These are phyloP conservation scores for Sarcophaga subvicina DNA, from an alignment of 2,888 invertebrate species.

Conservation along the genomic window DNA sequence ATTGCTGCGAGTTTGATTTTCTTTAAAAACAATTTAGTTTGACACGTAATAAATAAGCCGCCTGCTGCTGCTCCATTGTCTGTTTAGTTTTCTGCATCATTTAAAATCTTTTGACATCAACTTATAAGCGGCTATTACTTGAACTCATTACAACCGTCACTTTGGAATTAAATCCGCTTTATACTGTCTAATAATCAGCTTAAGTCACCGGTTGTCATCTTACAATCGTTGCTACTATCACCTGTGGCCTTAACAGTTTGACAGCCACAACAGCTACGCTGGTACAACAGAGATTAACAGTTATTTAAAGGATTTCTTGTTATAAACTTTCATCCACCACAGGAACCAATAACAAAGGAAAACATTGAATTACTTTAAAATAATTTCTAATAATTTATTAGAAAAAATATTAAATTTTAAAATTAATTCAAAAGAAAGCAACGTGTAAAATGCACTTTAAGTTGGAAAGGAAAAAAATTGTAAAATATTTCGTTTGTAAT, in stretches of 20 bases:
- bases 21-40: no score
- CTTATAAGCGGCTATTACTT: not conserved
- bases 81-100: no score
- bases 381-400: not conserved
- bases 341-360: not conserved
- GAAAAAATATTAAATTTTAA: no score
- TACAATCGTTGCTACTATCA: slow-evolving; percentile 27
- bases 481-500: no score
- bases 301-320: slow-evolving; percentile 4
- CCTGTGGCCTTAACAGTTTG: slow-evolving; percentile 30
- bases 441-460: no score
- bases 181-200: slow-evolving; percentile 37
- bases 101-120: no score
- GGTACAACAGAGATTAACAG: not conserved
- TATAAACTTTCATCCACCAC: not conserved
- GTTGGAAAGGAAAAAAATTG: no score
- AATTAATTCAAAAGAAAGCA: no score
- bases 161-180: slow-evolving; percentile 26
- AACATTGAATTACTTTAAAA: not conserved
- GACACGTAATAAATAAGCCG: no score
- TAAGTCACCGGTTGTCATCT: slow-evolving; percentile 38
- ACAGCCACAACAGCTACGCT: not conserved
- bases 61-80: no score
- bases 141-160: not conserved
- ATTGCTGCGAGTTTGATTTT: no score